Conservation (phyloP, 2,113 vertebrate genomes). For the Bubo bubo region DNA sequence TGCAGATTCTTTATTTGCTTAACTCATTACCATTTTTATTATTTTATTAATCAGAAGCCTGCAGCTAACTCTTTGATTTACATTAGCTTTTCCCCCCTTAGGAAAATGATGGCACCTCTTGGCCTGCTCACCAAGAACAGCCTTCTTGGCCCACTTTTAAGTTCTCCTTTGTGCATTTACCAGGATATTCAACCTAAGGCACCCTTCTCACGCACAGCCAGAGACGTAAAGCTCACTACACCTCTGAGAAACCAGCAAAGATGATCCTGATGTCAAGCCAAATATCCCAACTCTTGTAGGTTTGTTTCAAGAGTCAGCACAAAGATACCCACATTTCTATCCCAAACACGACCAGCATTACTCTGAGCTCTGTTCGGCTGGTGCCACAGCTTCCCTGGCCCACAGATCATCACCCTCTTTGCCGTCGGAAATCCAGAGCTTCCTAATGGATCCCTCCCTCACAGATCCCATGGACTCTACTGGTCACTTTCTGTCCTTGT, state of each 20-base stretch:
- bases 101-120: background rate
- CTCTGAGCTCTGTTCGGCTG: background rate
- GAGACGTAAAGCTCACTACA: rapidly evolving
- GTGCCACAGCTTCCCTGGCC: background rate
- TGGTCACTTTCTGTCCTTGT: no score
- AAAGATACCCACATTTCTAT: background rate
- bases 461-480: background rate
- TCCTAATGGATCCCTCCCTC: background rate
- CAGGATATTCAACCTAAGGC: background rate
- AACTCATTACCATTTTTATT: background rate
- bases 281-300: no score
- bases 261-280: background rate
- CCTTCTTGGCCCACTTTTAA: background rate
- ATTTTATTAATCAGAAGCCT: background rate
- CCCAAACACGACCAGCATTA: background rate
- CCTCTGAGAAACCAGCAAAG: background rate
- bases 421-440: background rate
- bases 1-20: background rate
- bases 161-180: background rate
- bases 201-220: background rate
- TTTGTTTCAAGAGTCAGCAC: background rate
- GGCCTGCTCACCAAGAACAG: background rate
- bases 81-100: background rate
- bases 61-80: background rate
- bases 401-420: background rate